Base-by-base conservation (phyloP, 2,888 invertebrate genomes). In the Drosophila pseudotalamancana region DNA sequence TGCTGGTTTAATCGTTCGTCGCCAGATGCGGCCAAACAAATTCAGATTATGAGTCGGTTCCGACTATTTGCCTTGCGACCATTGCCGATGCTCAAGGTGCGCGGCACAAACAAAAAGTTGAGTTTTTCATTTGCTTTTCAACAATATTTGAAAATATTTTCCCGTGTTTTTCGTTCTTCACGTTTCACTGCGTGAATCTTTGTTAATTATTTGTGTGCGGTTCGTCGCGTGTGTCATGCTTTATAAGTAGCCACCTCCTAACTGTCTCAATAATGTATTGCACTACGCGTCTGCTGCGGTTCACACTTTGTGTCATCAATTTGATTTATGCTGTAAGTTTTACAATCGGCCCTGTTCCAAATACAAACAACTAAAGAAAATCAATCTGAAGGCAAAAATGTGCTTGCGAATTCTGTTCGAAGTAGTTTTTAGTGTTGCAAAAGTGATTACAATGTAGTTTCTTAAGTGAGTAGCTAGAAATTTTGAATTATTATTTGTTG, bases 251-350 rank as follows among this genome's bases (percentile, higher is more conserved):
- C 48, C 50, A 46, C 27, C 43, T 18, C n/a, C 27, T 8, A 29
- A 16, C 27, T 18, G 29, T 39, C 4, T 14, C 25, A 67, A 69
- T 18, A 68, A 87, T 87, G 89, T 77, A 85, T 59, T 86, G 86
- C 59, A 77, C 75, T 18, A 77, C 75, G 37, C 77, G 81, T 23
- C 66, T 76, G 39, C 69, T 88, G 35, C 74, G 79, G 66, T 74
- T 80, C 54, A 60, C 77, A 45, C 62, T 89, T 53, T 82, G 78
- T 70, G 60, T 75, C 46, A 73, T 87, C 56, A 88, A 81, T 68
- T 31, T 82, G 34, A 65, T 88, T 49, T 77, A 73, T 65, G 81
- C 80, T 67, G 87, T 87, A 69, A 87, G 87, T 81, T 43, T n/a
- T 8, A 39, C 39, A 40, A 29, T 21, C 8, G 4, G 8, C 45